Percentiles rank a stretch among this genome's conserved stretches.
Evolutionary conservation across 2,113 vertebrate genomes (phyloP).

Genomic region (Daphoenositta chrysoptera): DNA sequence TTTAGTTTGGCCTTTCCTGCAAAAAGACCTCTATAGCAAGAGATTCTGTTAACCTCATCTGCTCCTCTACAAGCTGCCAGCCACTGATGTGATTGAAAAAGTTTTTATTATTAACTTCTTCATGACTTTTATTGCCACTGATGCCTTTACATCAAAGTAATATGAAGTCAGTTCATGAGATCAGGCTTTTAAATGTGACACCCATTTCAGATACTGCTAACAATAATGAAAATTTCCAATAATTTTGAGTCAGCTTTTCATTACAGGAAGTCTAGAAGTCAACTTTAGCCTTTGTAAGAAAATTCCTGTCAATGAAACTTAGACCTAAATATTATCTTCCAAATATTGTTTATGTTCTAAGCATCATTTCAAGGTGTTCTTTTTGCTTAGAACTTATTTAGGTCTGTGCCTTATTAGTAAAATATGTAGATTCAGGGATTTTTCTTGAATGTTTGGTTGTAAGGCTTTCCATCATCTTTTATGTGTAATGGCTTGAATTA

Average conservation of each 20-base stretch:
- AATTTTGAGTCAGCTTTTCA: neutral
- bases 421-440: neutral
- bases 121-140: neutral
- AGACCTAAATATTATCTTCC: neutral
- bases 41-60: neutral
- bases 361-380: neutral
- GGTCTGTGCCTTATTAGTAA: neutral
- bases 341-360: neutral
- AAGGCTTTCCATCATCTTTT: neutral
- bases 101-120: neutral
- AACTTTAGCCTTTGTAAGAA: neutral
- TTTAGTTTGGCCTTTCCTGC: neutral
- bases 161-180: neutral
- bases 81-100: neutral
- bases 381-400: neutral
- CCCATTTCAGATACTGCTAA: neutral
- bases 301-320: neutral
- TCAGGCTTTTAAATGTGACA: neutral
- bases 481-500: neutral
- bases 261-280: neutral
- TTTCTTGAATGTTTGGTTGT: neutral
- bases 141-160: neutral
- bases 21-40: neutral
- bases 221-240: neutral
- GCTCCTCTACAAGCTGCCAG: neutral